Evolutionary conservation across 2,113 vertebrate genomes (phyloP).

Genomic region (Pteropus alecto): DNA sequence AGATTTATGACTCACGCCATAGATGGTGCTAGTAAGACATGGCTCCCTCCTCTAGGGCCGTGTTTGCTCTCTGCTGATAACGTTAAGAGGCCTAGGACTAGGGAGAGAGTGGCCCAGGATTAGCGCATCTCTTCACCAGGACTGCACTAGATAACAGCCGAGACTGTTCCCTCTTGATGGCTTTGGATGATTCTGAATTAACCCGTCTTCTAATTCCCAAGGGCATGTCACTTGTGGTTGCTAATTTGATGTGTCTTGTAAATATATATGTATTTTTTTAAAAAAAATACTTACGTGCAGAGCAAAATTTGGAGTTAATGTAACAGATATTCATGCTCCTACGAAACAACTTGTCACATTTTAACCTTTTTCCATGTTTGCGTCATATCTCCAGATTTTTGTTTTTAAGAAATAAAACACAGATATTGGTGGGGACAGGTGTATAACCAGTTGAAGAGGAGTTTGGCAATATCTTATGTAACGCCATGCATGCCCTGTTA

Average conservation of each 20-base stretch:
- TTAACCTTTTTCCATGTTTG: neutral
- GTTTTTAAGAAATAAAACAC: slow-evolving; percentile 8
- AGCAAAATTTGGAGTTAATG: neutral
- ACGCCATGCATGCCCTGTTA: neutral
- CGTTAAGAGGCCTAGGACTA: neutral
- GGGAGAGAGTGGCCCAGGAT: neutral
- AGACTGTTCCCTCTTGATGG: neutral
- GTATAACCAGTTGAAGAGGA: neutral
- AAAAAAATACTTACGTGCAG: neutral
- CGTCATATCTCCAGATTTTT: neutral
- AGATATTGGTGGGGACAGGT: neutral
- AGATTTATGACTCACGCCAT: neutral
- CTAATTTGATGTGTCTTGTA: neutral
- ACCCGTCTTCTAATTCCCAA: neutral
- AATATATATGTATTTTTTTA: neutral
- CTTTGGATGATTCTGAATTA: neutral
- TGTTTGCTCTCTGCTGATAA: neutral
- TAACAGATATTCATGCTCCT: neutral
- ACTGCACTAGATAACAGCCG: neutral
- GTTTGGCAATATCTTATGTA: neutral
- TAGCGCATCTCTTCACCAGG: neutral
- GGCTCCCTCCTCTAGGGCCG: neutral
- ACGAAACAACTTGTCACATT: neutral
- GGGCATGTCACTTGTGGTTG: neutral
- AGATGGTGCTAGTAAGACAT: neutral